Percentiles rank a stretch among this genome's conserved stretches.
Conservation (phyloP, 2,888 invertebrate genomes). For the Caenorhabditis uteleia region DNA sequence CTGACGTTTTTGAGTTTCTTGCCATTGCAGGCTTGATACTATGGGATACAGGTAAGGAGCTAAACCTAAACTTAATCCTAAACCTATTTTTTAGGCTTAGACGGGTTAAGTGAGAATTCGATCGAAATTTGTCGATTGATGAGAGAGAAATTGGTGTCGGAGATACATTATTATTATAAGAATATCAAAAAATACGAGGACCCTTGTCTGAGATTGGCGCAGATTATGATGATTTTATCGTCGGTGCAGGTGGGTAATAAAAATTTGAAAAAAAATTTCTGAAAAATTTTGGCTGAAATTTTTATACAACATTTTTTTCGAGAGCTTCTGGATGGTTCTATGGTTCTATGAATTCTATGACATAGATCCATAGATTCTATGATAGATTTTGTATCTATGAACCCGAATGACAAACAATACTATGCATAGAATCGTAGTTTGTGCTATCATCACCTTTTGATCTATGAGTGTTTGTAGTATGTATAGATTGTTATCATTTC, state of each 20-base stretch:
- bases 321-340: not conserved
- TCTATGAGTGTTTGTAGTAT: too few species aligned
- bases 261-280: not conserved
- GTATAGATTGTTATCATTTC: too few species aligned
- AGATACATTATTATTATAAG: slow-evolving; percentile 25
- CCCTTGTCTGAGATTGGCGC: slow-evolving; percentile 29
- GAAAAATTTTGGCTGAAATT: too few species aligned
- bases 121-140: slow-evolving; percentile 15
- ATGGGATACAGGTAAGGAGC: slow-evolving; percentile 35
- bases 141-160: slow-evolving; percentile 18
- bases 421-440: too few species aligned
- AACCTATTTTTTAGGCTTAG: too few species aligned
- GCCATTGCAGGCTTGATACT: slow-evolving; percentile 18
- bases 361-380: too few species aligned
- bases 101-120: slow-evolving; percentile 12
- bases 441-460: too few species aligned
- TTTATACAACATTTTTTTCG: too few species aligned
- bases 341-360: not conserved
- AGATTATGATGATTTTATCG: slow-evolving; percentile 24
- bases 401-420: too few species aligned
- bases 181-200: slow-evolving; percentile 23
- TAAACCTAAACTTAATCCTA: too few species aligned
- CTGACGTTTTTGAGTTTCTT: slow-evolving; percentile 26
- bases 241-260: slow-evolving; percentile 5
- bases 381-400: too few species aligned